Evolutionary conservation across 1,140 invertebrate genomes (phyloP).

Genomic region (Atta colombica): DNA sequence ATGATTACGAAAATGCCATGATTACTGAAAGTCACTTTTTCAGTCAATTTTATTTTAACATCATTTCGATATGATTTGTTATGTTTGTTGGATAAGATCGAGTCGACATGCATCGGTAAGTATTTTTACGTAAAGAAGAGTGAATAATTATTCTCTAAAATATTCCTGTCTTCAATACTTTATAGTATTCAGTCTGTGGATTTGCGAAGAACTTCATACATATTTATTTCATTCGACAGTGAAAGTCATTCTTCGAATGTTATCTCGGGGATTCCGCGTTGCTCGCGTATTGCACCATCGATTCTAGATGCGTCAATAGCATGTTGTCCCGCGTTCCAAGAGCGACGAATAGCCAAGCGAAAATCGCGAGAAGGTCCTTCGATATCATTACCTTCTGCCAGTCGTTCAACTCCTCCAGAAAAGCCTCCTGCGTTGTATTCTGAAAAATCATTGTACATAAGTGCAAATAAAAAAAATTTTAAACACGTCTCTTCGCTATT

Average conservation of each 20-base stretch:
- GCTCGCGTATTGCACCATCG: slow-evolving; percentile 78
- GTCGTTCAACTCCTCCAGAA: slow-evolving; percentile 72
- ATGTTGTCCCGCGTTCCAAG: slow-evolving; percentile 81
- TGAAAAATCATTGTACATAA: slow-evolving; percentile 40
- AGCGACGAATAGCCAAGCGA: slow-evolving; percentile 83
- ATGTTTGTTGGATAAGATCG: not conserved
- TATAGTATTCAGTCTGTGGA: not conserved
- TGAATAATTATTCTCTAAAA: not conserved
- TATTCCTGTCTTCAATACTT: slow-evolving; percentile 2
- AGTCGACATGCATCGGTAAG: not conserved
- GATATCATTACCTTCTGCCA: slow-evolving; percentile 81
- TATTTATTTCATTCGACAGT: slow-evolving; percentile 36
- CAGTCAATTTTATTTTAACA: too few relatives aligned
- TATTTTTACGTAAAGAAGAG: not conserved
- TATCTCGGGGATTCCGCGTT: slow-evolving; percentile 13
- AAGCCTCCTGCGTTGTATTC: slow-evolving; percentile 25
- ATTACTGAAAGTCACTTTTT: too few relatives aligned
- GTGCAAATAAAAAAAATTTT: not conserved
- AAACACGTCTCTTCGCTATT: not conserved
- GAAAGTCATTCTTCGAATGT: not conserved
- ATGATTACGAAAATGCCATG: too few relatives aligned
- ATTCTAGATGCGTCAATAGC: slow-evolving; percentile 78
- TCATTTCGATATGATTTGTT: too few relatives aligned
- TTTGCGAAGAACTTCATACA: slow-evolving; percentile 64
- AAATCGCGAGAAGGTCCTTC: slow-evolving; percentile 81